Conservation (phyloP, 2,797 vertebrate species). For the Argyrosomus regius region DNA sequence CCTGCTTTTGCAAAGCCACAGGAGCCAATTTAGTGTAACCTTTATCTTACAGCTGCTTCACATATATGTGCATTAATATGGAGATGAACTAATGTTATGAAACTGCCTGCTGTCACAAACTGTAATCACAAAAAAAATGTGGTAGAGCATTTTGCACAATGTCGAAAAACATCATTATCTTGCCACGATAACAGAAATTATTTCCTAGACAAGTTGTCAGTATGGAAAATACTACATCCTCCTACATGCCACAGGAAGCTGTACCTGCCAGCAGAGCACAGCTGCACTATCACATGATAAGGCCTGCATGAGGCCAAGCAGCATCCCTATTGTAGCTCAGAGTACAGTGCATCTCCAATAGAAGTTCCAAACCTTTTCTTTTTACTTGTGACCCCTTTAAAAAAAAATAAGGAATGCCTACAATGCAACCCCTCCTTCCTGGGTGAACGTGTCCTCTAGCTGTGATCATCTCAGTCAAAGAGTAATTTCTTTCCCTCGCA, state of each 20-base stretch:
- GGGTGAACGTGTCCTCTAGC: not conserved
- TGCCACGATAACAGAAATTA: slow-evolving; percentile 14
- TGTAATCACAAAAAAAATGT: not conserved
- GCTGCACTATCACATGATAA: slow-evolving; percentile 43
- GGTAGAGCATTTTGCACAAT: not conserved
- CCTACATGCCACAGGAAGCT: slow-evolving; percentile 48
- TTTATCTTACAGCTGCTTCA: slow-evolving; percentile 26
- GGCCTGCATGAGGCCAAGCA: slow-evolving; percentile 7
- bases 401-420: no score
- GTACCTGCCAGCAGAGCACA: slow-evolving; percentile 44
- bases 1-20: not conserved
- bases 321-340: not conserved
- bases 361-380: not conserved
- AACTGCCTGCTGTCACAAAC: not conserved
- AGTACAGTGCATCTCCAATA: not conserved
- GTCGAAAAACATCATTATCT: slow-evolving; percentile 24
- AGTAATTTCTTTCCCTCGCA: no score
- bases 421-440: not conserved
- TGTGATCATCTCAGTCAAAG: not conserved
- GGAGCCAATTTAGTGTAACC: slow-evolving; percentile 17
- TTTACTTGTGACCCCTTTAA: not conserved
- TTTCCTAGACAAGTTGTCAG: slow-evolving; percentile 38
- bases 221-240: slow-evolving; percentile 30
- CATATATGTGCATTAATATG: slow-evolving; percentile 11
- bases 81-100: slow-evolving; percentile 9